Conservation (phyloP, 2,888 invertebrate species). For the Oxyteleia sp. region DNA sequence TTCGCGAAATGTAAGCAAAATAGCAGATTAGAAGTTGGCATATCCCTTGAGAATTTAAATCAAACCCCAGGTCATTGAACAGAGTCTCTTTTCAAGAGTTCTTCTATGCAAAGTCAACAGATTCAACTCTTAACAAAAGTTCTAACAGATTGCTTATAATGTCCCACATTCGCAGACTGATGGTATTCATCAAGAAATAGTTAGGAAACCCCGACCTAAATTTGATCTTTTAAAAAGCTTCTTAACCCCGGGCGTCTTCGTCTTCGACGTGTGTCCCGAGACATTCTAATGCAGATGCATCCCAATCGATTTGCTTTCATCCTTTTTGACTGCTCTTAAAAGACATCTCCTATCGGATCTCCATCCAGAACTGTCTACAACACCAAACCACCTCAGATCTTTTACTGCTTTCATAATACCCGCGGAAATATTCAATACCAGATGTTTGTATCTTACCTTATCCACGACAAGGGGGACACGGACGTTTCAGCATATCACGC, state of each 20-base stretch:
- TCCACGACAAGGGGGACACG: constrained; percentile 24
- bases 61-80: no score
- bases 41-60: no score
- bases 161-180: neutral
- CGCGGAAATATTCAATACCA: constrained; percentile 56
- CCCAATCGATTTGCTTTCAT: constrained; percentile 36
- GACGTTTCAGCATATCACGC: constrained; percentile 42
- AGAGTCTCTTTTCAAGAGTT: no score
- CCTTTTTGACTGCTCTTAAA: constrained; percentile 48
- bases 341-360: constrained; percentile 51
- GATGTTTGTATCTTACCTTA: constrained; percentile 40
- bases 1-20: no score
- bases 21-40: no score
- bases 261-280: constrained; percentile 10
- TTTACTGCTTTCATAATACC: constrained; percentile 53
- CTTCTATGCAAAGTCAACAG: no score
- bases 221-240: constrained; percentile 6
- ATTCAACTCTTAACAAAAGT: no score
- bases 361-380: constrained; percentile 46
- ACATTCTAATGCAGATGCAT: constrained; percentile 52
- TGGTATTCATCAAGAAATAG: neutral
- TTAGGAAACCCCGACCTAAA: neutral
- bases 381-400: constrained; percentile 11
- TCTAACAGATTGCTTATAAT: no score
- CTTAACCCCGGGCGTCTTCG: constrained; percentile 1